These are phyloP conservation scores for Acanthosepion esculentum DNA, from an alignment of 2,888 invertebrate species.

Conservation along the genomic window DNA sequence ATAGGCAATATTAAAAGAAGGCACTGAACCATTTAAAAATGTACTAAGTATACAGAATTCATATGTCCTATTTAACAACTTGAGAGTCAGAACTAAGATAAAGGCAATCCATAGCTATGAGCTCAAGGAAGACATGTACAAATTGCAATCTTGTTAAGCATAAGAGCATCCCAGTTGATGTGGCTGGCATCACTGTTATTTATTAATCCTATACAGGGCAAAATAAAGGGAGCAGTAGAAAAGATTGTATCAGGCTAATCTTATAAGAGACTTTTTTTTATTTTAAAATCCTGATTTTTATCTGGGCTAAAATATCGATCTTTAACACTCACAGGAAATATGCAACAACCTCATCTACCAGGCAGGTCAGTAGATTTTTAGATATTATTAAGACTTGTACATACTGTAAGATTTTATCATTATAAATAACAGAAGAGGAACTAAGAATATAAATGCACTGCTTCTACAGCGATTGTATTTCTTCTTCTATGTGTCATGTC, in stretches of 20 bases:
- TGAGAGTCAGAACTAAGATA: background rate
- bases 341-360: no score
- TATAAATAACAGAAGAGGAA: background rate
- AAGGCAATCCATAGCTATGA: background rate
- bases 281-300: no score
- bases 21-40: no score
- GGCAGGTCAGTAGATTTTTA: no score
- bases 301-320: no score
- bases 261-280: no score
- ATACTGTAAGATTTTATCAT: background rate
- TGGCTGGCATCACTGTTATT: background rate
- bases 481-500: no score
- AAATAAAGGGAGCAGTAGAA: background rate
- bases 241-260: background rate
- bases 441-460: background rate
- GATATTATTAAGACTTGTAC: background rate
- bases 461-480: background rate
- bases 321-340: no score
- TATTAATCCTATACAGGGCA: background rate
- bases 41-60: no score
- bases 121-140: background rate
- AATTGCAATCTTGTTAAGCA: background rate
- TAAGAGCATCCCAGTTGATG: background rate
- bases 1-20: no score
- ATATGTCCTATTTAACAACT: background rate